Conservation (phyloP, 2,113 vertebrate species). For the Bolborhynchus lineola region DNA sequence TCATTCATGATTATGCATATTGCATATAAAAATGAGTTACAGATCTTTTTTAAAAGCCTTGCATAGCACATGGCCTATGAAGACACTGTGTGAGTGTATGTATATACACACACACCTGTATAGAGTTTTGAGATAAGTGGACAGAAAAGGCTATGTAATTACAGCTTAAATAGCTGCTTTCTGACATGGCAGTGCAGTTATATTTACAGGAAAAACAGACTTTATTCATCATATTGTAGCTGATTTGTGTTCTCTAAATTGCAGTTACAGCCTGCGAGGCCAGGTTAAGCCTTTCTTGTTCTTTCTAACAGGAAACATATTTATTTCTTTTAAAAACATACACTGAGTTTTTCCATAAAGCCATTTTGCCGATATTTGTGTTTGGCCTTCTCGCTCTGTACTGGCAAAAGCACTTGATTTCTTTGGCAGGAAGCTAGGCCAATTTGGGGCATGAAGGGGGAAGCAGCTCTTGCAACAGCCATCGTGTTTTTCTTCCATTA, state of each 20-base stretch:
- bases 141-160: not conserved
- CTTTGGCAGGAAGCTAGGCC: constrained; percentile 36
- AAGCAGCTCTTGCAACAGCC: constrained; percentile 13
- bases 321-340: not conserved
- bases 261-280: not conserved
- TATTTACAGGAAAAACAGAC: not conserved
- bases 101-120: not conserved
- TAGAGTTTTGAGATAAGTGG: not conserved
- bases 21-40: not conserved
- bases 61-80: not conserved
- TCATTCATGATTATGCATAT: not conserved
- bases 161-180: not conserved
- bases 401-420: constrained; percentile 28
- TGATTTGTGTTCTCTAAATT: not conserved
- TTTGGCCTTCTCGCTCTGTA: not conserved
- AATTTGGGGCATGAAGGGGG: constrained; percentile 1
- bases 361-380: not conserved
- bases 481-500: not conserved
- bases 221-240: not conserved
- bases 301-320: not conserved
- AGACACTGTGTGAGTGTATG: not conserved
- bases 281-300: not conserved
- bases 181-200: not conserved
- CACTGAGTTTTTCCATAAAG: constrained; percentile 39
- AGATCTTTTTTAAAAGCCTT: not conserved